Percentiles rank a stretch among this genome's conserved stretches.
phyloP scores from a whole-genome alignment of 2,888 invertebrate species.

The Pseudolycoriella hygida region DNA sequence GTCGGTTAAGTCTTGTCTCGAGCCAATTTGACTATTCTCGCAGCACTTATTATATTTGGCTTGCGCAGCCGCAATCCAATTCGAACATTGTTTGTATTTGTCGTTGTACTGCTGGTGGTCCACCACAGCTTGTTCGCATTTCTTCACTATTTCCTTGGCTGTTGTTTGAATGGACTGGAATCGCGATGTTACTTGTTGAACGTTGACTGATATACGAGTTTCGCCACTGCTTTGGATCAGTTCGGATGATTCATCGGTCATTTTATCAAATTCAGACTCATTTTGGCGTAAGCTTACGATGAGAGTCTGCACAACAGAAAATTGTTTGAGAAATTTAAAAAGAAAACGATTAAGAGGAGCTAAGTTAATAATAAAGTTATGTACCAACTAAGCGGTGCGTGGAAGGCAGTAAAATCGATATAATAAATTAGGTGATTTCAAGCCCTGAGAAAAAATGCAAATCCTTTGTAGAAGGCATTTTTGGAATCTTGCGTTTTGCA shows the following conservation, averaged over 20 bases:
- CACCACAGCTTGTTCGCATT: constrained; percentile 73
- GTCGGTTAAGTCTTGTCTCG: constrained; percentile 48
- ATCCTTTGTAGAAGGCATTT: no score
- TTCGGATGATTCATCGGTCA: constrained; percentile 72
- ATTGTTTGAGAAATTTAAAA: neutral
- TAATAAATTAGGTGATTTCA: no score
- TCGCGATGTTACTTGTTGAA: constrained; percentile 76
- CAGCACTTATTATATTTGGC: constrained; percentile 49
- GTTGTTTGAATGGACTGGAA: constrained; percentile 82
- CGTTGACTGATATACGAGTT: constrained; percentile 67
- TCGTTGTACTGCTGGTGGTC: constrained; percentile 67
- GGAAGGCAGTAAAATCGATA: no score
- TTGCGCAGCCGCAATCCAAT: constrained; percentile 63
- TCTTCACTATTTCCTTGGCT: constrained; percentile 76
- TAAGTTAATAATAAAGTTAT: no score
- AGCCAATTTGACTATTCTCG: constrained; percentile 40
- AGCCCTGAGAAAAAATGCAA: no score
- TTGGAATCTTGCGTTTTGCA: no score
- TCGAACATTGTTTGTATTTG: constrained; percentile 66
- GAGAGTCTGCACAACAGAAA: constrained; percentile 39
- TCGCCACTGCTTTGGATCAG: constrained; percentile 73
- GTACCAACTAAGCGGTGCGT: no score
- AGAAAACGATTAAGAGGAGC: no score
- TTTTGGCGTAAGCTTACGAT: constrained; percentile 63
- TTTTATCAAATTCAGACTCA: constrained; percentile 71